Conservation (phyloP, 2,797 vertebrate genomes). For the Mormyrus proboscirostris region DNA sequence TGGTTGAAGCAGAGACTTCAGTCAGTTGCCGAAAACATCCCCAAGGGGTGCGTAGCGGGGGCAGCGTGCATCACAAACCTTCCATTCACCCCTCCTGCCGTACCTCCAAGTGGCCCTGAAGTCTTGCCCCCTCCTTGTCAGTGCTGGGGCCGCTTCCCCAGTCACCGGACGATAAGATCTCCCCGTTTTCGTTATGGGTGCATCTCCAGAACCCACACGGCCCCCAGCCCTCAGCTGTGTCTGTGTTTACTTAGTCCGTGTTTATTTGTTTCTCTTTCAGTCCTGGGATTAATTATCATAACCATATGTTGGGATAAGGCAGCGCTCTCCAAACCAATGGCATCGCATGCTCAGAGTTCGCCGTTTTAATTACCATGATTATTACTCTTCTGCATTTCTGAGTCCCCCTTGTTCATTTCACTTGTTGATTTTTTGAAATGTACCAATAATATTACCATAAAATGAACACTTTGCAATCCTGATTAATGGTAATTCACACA, state of each 20-base stretch:
- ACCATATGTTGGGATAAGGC: slow-evolving; percentile 32
- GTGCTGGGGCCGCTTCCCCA: slow-evolving; percentile 14
- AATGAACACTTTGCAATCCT: slow-evolving; percentile 17
- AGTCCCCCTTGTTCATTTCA: neutral
- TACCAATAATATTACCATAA: neutral
- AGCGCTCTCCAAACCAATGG: neutral
- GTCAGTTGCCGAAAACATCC: neutral
- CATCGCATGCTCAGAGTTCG: neutral
- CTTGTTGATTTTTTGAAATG: neutral
- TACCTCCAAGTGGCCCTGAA: neutral
- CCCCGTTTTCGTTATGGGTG: slow-evolving; percentile 18
- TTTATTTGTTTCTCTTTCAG: slow-evolving; percentile 34
- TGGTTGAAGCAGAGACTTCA: neutral
- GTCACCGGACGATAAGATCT: slow-evolving; percentile 16
- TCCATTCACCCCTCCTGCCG: neutral
- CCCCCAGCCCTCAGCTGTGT: slow-evolving; percentile 25
- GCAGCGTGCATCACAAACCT: neutral
- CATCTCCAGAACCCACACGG: neutral
- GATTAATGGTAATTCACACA: neutral
- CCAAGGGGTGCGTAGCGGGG: neutral
- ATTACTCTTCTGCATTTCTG: neutral
- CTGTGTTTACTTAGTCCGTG: slow-evolving; percentile 27
- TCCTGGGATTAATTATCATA: slow-evolving; percentile 39
- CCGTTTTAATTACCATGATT: slow-evolving; percentile 10
- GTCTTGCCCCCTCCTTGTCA: neutral